Conservation (phyloP, 2,888 invertebrate genomes). For the Mythimna albipuncta region DNA sequence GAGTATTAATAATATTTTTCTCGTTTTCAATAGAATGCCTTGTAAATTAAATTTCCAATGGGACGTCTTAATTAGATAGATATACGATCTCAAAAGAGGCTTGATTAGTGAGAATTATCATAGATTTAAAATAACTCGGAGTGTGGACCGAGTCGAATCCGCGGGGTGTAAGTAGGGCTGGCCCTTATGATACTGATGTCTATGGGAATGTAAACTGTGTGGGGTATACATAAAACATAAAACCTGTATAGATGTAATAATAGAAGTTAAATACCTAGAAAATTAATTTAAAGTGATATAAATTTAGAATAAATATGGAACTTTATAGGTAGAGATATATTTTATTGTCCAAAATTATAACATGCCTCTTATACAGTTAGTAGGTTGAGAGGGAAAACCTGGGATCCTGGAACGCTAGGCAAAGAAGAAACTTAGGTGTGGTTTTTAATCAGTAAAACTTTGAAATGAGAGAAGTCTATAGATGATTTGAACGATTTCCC, state of each 20-base stretch:
- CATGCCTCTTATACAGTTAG: too few species aligned
- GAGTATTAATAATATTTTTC: conserved; percentile 54
- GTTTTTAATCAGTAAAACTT: too few species aligned
- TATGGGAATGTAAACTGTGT: background rate
- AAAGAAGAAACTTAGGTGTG: too few species aligned
- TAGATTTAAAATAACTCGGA: conserved; percentile 66
- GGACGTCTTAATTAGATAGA: conserved; percentile 62
- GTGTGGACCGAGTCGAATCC: conserved; percentile 61
- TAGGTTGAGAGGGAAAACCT: too few species aligned
- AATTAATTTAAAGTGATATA: too few species aligned
- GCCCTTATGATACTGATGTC: background rate
- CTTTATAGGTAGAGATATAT: too few species aligned
- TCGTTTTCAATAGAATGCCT: conserved; percentile 53
- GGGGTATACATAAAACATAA: background rate
- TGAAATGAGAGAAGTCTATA: too few species aligned
- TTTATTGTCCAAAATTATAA: too few species aligned
- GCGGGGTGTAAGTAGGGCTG: conserved; percentile 57
- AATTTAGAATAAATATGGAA: too few species aligned
- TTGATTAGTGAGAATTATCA: conserved; percentile 64
- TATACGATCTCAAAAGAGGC: conserved; percentile 57
- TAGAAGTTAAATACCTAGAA: background rate
- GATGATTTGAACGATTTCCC: too few species aligned
- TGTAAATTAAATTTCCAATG: conserved; percentile 57
- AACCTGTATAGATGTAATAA: background rate
- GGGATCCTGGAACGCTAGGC: too few species aligned